These are phyloP conservation scores for Perognathus longimembris DNA, from an alignment of 2,113 vertebrate genomes.

Conservation along the genomic window DNA sequence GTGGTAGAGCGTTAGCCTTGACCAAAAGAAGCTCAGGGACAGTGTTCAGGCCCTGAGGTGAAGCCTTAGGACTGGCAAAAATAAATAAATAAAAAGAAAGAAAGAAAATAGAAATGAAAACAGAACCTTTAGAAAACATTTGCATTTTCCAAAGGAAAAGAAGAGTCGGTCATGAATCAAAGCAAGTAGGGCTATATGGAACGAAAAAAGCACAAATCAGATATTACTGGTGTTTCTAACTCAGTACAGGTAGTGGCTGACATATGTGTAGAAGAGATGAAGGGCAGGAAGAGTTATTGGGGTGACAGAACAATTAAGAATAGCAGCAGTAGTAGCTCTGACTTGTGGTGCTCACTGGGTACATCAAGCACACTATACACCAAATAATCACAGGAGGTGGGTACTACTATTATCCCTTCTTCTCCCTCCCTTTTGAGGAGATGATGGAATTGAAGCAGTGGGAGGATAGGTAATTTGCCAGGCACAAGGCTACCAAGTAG, in stretches of 20 bases:
- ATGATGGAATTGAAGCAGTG: not conserved
- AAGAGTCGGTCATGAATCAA: not conserved
- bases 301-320: not conserved
- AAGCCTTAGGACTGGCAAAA: too few relatives aligned
- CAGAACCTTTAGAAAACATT: not conserved
- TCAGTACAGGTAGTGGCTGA: not conserved
- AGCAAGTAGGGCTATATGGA: not conserved
- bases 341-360: fast-evolving
- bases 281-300: not conserved
- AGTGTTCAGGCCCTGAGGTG: too few relatives aligned
- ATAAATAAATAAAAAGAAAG: too few relatives aligned
- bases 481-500: not conserved
- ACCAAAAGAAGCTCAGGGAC: too few relatives aligned
- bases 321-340: not conserved
- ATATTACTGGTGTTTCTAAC: not conserved
- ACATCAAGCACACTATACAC: not conserved
- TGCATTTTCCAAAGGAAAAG: not conserved
- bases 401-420: too few relatives aligned
- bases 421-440: not conserved
- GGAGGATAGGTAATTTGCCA: not conserved
- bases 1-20: too few relatives aligned
- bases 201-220: not conserved
- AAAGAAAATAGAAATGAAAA: not conserved
- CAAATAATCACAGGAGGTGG: fast-evolving
- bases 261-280: not conserved